These are phyloP conservation scores for Mimumesa dahlbomi DNA, from an alignment of 2,888 invertebrate species.

Conservation along the genomic window DNA sequence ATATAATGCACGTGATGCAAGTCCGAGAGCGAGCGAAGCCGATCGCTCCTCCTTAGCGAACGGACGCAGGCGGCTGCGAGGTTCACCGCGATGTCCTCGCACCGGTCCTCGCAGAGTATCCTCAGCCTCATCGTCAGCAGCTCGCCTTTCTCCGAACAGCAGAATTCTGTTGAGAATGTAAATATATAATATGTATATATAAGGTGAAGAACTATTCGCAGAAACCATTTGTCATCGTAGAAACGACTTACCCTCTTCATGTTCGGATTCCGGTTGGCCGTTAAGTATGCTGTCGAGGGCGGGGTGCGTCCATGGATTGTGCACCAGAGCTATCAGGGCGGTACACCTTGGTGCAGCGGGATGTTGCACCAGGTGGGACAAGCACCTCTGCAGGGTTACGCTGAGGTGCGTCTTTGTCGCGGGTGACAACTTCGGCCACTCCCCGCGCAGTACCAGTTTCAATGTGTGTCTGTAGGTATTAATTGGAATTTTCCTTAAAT, in stretches of 20 bases:
- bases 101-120: conserved; percentile 83
- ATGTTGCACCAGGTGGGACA: conserved; percentile 78
- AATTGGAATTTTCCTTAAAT: not conserved
- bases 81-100: conserved; percentile 84
- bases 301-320: conserved; percentile 82
- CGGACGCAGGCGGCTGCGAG: conserved; percentile 83
- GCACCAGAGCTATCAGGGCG: conserved; percentile 82
- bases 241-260: conserved; percentile 78
- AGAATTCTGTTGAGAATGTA: conserved; percentile 81
- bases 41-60: conserved; percentile 80
- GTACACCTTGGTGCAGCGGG: conserved; percentile 83
- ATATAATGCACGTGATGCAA: conserved; percentile 82
- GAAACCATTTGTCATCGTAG: too few species aligned
- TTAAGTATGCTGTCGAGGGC: conserved; percentile 79
- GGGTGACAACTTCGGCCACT: conserved; percentile 82
- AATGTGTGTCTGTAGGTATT: conserved; percentile 73
- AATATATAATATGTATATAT: conserved; percentile 72
- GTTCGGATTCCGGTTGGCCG: conserved; percentile 77
- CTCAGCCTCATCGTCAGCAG: conserved; percentile 84
- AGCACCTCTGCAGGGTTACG: conserved; percentile 80
- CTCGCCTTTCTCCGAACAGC: conserved; percentile 83
- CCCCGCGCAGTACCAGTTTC: conserved; percentile 82
- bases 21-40: conserved; percentile 76
- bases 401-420: conserved; percentile 80
- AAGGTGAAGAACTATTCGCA: too few species aligned